Conservation (phyloP, 2,113 vertebrate species). For the Dendropsophus ebraccatus region DNA sequence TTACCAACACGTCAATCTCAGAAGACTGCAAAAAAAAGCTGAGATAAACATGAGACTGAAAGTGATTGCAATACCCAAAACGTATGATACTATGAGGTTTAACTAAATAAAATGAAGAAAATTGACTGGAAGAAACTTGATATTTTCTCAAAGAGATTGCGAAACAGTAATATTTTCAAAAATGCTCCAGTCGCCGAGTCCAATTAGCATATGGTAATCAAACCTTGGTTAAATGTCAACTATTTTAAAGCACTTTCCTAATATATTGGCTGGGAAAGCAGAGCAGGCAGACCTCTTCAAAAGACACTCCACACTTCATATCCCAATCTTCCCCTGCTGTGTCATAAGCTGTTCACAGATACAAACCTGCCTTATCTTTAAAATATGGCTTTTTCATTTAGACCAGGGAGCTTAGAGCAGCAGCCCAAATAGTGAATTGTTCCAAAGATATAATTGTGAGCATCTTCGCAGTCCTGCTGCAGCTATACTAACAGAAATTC, state of each 20-base stretch:
- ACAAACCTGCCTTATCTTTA: conserved; percentile 54
- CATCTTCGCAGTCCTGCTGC: background rate
- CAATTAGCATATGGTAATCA: conserved; percentile 59
- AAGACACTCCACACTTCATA: conserved; percentile 55
- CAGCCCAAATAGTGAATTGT: background rate
- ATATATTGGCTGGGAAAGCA: conserved; percentile 51
- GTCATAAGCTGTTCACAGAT: conserved; percentile 45
- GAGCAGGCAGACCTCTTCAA: conserved; percentile 55
- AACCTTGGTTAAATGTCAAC: conserved; percentile 57
- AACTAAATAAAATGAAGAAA: conserved; percentile 8
- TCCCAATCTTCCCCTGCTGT: conserved; percentile 52
- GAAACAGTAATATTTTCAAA: conserved; percentile 52
- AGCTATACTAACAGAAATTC: background rate
- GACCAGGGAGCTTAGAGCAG: conserved; percentile 19
- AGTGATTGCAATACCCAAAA: conserved; percentile 17
- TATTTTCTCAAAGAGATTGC: conserved; percentile 15
- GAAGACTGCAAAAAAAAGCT: background rate
- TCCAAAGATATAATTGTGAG: background rate
- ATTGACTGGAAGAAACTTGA: background rate
- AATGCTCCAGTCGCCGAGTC: conserved; percentile 25
- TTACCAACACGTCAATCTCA: background rate
- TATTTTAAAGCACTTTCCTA: conserved; percentile 54
- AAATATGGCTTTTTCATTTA: conserved; percentile 44
- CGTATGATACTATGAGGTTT: background rate
- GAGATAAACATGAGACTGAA: conserved; percentile 2